Percentiles rank a stretch among this genome's conserved stretches.
These are phyloP conservation scores for Dasypus novemcinctus DNA, from an alignment of 2,113 vertebrate genomes.

Conservation along the genomic window DNA sequence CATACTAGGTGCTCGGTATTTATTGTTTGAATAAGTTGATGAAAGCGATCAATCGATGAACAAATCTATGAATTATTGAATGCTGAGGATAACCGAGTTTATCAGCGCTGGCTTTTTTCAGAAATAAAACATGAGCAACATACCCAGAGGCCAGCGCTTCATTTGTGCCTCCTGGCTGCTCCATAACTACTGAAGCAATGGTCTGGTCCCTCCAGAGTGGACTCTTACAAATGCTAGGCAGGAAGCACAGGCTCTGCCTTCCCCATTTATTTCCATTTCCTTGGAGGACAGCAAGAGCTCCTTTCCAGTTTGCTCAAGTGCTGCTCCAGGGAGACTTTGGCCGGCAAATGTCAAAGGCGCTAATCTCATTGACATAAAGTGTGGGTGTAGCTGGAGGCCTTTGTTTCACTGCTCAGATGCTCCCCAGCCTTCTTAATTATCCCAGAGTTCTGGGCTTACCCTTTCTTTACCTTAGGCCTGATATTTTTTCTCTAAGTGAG, in stretches of 20 bases:
- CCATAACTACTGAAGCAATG: fast-evolving
- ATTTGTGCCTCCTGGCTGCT: background rate
- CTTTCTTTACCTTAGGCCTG: background rate
- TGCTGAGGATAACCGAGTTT: background rate
- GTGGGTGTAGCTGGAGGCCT: background rate
- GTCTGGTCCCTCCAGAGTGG: background rate
- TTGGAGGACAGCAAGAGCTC: fast-evolving
- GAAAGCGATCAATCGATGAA: background rate
- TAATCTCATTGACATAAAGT: background rate
- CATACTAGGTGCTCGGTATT: background rate
- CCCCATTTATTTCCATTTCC: background rate
- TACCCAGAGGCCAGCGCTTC: background rate
- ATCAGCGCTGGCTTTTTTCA: background rate
- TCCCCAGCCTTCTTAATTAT: background rate
- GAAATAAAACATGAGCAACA: background rate
- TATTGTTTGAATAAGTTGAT: background rate
- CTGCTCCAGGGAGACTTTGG: background rate
- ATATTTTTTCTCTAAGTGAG: constrained; percentile 27
- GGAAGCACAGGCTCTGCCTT: background rate
- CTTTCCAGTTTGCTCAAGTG: background rate
- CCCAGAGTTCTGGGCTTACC: background rate
- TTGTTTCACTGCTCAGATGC: background rate
- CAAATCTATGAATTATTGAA: background rate
- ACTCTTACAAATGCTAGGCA: background rate
- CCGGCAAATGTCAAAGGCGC: background rate